A percentile compares a stretch with the other conserved stretches of the same genome.
These are phyloP conservation scores for Fistularia commersonii DNA, from an alignment of 2,797 vertebrate genomes.

Conservation along the genomic window DNA sequence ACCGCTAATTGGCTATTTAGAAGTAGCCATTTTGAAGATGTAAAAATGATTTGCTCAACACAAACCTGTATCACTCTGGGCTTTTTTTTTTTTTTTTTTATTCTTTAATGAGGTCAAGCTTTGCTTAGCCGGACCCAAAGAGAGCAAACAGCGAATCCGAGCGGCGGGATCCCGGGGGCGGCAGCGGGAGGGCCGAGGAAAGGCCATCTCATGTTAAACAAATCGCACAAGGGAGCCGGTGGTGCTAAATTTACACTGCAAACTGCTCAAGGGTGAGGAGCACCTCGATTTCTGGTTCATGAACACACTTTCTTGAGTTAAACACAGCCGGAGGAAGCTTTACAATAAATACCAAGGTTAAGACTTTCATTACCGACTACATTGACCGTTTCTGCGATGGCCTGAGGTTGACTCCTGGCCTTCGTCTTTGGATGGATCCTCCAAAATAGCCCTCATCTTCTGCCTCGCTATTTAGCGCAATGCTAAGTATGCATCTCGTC, in stretches of 20 bases:
- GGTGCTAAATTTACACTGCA: slow-evolving; percentile 45
- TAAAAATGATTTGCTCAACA: slow-evolving; percentile 20
- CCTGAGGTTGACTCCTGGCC: no score
- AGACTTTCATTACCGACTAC: no score
- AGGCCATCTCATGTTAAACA: slow-evolving; percentile 41
- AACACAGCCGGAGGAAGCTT: slow-evolving; percentile 17
- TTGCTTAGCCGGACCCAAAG: slow-evolving; percentile 6
- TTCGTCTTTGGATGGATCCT: no score
- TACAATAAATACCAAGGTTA: background rate
- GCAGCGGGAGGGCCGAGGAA: slow-evolving; percentile 18
- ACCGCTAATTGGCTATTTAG: slow-evolving; percentile 42
- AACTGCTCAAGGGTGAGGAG: slow-evolving; percentile 30
- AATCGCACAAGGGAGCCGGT: slow-evolving; percentile 38
- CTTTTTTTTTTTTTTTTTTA: slow-evolving; percentile 21
- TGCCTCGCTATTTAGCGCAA: no score
- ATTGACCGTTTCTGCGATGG: no score
- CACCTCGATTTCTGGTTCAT: slow-evolving; percentile 22
- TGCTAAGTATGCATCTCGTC: no score
- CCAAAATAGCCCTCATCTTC: no score
- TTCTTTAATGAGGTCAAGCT: slow-evolving; percentile 36
- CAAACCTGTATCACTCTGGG: slow-evolving; percentile 9
- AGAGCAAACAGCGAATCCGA: slow-evolving; percentile 28
- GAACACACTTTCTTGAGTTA: slow-evolving; percentile 26
- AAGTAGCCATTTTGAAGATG: slow-evolving; percentile 2
- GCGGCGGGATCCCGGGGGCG: slow-evolving; percentile 23